Evolutionary conservation across 2,888 invertebrate species (phyloP), one percentile per base, ranked within the genome.

Genomic region (Tetranychus truncatus): DNA sequence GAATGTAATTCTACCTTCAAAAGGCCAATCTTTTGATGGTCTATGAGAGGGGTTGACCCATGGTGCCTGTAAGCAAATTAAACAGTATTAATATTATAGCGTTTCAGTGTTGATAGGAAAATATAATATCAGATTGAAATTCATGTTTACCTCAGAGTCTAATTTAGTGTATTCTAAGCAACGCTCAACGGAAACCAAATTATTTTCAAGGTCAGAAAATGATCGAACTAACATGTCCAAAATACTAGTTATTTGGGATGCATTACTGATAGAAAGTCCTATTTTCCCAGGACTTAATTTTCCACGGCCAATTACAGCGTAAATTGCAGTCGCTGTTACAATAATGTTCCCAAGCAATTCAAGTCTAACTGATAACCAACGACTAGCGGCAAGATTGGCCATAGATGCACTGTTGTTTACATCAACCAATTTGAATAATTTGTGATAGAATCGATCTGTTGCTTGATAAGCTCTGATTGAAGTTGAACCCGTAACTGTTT

Each of bases 1-100:
- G 82, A 96, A 91, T 79, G 87, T 87, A 66, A 96, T 89, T 69
- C 87, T 85, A 76, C 95, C 95, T 66, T 86, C 84, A 76, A 86
- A 85, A 3, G 96, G 95, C 96, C 96, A 96, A 66, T 87, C 84
- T 0, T 46, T 45, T 24, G 84, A 82, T 21, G 89, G 88, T 24
- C 86, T 86, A 34, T 34, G 34, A 34, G 34, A 34, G 0, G 34
- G 34, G 34, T 34, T 34, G 34, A 34, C 34, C 34, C 34, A 34
- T 34, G 34, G 34, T 34, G 34, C 34, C 34, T 34, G 34, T 5
- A 34, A 34, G 34, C 34, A 5, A 34, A 34, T 24, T 24, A 24
- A 24, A 24, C 1, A 24, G 24, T 24, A 24, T 24, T 24, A 24
- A 24, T 24, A 5, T 34, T 4, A 34, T 34, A 34, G 34, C 5